A percentile compares a stretch with the other conserved stretches of the same genome.
phyloP scores from a whole-genome alignment of 2,113 vertebrate genomes.

The Colinus virginianus region DNA sequence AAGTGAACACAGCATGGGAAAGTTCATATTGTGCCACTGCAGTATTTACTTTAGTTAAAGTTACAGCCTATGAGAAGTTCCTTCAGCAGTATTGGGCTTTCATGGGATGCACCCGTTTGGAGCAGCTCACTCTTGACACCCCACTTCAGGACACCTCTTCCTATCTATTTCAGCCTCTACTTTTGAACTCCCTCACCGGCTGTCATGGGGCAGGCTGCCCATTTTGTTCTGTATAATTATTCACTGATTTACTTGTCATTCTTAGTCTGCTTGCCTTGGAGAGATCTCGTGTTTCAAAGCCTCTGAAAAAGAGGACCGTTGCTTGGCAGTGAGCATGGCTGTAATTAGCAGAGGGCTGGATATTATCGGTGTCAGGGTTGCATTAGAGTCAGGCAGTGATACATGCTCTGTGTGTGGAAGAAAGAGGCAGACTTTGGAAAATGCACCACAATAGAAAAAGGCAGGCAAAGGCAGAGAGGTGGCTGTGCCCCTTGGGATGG shows the following conservation, averaged over 20 bases:
- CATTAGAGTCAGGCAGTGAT: not conserved
- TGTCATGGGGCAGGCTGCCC: not conserved
- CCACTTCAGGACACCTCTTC: not conserved
- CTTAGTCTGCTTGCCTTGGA: not conserved
- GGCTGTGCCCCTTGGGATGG: not conserved
- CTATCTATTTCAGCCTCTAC: not conserved
- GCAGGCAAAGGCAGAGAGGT: not conserved
- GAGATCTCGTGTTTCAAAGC: not conserved
- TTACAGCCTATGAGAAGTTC: not conserved
- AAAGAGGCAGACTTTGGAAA: not conserved
- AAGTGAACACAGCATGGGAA: not conserved
- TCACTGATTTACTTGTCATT: not conserved
- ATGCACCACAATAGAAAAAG: not conserved
- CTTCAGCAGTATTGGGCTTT: not conserved
- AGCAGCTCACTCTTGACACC: not conserved
- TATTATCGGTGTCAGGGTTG: not conserved
- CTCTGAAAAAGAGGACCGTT: not conserved
- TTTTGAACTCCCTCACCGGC: not conserved
- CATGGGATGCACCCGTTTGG: not conserved
- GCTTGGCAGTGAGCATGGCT: not conserved
- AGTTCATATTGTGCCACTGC: not conserved
- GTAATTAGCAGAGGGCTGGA: not conserved
- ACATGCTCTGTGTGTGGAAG: rapidly evolving
- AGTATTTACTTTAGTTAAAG: not conserved
- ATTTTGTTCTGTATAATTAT: not conserved